These are phyloP conservation scores for Enoplosus armatus DNA, from an alignment of 2,797 vertebrate species.

Conservation along the genomic window DNA sequence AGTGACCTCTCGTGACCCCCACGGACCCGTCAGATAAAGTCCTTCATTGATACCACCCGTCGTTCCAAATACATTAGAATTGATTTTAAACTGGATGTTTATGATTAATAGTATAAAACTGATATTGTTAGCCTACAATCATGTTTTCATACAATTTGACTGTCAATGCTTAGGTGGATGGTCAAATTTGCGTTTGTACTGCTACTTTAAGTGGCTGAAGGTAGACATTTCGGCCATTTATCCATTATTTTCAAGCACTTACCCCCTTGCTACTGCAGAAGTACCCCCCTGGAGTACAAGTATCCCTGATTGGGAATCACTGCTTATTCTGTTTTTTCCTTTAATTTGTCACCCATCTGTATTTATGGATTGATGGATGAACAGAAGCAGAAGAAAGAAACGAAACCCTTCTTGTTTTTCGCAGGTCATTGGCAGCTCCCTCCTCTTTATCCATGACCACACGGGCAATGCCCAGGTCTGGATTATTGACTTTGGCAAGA, in stretches of 20 bases:
- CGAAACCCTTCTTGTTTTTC: slow-evolving; percentile 15
- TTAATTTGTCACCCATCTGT: background rate
- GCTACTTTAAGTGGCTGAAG: background rate
- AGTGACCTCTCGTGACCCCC: background rate
- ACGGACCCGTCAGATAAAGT: background rate
- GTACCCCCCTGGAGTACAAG: background rate
- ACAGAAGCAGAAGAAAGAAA: background rate
- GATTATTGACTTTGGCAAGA: slow-evolving; percentile 99
- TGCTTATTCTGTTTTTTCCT: background rate
- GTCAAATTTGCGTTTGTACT: background rate
- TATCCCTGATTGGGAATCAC: background rate
- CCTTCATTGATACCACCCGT: background rate
- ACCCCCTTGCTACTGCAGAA: background rate
- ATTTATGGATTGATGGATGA: background rate
- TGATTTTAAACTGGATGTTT: background rate
- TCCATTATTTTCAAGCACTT: background rate
- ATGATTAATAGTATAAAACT: too few relatives aligned
- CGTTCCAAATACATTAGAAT: background rate
- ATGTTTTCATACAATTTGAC: background rate
- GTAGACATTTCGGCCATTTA: background rate
- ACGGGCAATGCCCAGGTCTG: slow-evolving; percentile 92
- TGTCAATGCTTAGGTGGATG: background rate
- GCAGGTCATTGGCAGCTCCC: slow-evolving; percentile 99
- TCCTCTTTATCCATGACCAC: slow-evolving; percentile 97
- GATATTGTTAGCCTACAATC: background rate